Base-by-base conservation (phyloP, 2,888 invertebrate genomes). In the Chaitophorus viminalis region DNA sequence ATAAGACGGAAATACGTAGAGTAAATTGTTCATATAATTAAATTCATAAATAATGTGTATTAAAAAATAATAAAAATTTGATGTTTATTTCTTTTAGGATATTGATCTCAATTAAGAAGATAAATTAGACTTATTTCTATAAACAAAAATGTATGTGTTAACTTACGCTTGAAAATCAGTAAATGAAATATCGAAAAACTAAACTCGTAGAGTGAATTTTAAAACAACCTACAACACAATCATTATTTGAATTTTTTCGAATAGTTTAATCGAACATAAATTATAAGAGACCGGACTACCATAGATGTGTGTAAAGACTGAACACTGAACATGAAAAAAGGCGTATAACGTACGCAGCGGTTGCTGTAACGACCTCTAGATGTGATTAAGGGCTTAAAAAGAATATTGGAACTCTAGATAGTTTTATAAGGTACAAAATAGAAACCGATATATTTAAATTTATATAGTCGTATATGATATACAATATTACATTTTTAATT, bases 361-460 rank as follows among this genome's bases (percentile, higher is more conserved):
- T 83, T 77, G 76, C 82, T 72, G 84, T 83, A 75, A 86, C 77
- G 82, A 78, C 84, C 65, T 88, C 82, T 88, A 75, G 75, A 82
- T n/a, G 68, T 31, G 70, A 60, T 83, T 25, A 75, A 75, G 52
- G 14, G n/a, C 72, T 46, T 52, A 70, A 70, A 46, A 46, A 17
- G 5, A 25, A 31, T 25, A 14, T 31, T 11, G 17, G 31, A 14
- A 33, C 25, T 72, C 52, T 0, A 8, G 0, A 14, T 46, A 2
- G 29, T 52, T 77, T 21, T 31, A 18, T 31, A 77, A 29, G 14
- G 21, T 17, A 54, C 21, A 6, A 31, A 82, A 68, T 29, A 70
- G 18, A 29, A 72, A 31, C 60, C 17, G 3, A 60, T 33, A 25
- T 14, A 33, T 78, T 33, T 60, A 25, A 60, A 60, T 36, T 74